These are phyloP conservation scores for Gonatopus flavifemur DNA, from an alignment of 1,140 invertebrate species.

Conservation along the genomic window DNA sequence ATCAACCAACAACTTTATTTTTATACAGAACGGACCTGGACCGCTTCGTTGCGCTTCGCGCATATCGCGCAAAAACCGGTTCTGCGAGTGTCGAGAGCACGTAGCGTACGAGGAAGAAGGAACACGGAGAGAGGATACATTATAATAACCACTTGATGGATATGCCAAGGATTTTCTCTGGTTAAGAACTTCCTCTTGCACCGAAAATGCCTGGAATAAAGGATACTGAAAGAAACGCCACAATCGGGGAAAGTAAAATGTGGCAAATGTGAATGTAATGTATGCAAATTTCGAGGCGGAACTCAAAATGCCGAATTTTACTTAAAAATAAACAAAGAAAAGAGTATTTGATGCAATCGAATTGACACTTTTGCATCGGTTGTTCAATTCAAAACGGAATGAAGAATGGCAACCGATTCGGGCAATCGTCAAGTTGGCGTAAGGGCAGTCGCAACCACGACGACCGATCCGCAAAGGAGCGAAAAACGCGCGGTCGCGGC, in stretches of 20 bases:
- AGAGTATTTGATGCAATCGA: too few relatives aligned
- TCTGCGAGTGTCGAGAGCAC: conserved; percentile 22
- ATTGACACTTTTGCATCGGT: too few relatives aligned
- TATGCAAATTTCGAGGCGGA: too few relatives aligned
- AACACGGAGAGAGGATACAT: too few relatives aligned
- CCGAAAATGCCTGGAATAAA: too few relatives aligned
- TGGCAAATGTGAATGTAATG: too few relatives aligned
- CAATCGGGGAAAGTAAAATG: not conserved
- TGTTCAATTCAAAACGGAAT: conserved; percentile 41
- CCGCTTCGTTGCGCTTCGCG: too few relatives aligned
- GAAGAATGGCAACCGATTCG: conserved; percentile 54
- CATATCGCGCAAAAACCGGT: conserved; percentile 45
- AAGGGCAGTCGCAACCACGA: conserved; percentile 49
- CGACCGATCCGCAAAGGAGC: conserved; percentile 44
- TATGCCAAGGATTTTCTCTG: too few relatives aligned
- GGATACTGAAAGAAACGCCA: not conserved
- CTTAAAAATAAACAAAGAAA: too few relatives aligned
- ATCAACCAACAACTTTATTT: conserved; percentile 31
- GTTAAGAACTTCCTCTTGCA: too few relatives aligned
- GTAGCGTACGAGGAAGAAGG: conserved; percentile 11
- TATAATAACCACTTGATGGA: too few relatives aligned
- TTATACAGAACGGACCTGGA: conserved; percentile 27
- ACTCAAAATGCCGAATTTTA: too few relatives aligned
- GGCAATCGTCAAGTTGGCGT: conserved; percentile 51
- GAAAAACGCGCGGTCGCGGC: conserved; percentile 50